Conservation (phyloP, 2,113 vertebrate species). For the Strix uralensis region DNA sequence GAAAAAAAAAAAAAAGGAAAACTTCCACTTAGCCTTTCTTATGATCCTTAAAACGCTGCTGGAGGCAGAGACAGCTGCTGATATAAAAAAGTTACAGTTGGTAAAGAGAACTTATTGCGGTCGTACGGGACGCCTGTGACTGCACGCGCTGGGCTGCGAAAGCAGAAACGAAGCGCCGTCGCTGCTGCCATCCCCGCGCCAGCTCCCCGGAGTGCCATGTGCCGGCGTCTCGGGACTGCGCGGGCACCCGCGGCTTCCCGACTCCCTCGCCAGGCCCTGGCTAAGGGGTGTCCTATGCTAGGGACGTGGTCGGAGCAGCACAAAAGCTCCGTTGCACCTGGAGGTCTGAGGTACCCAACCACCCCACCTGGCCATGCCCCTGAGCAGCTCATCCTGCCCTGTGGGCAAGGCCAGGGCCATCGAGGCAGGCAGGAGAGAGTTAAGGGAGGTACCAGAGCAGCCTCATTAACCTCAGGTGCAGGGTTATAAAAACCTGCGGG, state of each 20-base stretch:
- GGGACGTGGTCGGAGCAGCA: not conserved
- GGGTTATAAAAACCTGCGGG: not conserved
- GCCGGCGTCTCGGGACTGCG: not conserved
- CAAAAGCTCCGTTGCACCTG: not conserved
- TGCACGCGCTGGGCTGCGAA: not conserved
- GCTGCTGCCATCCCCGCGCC: rapidly evolving
- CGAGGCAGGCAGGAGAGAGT: not conserved
- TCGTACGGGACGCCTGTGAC: not conserved
- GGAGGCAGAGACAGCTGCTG: slow-evolving; percentile 43
- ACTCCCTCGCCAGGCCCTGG: rapidly evolving
- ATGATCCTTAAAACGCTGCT: slow-evolving; percentile 31
- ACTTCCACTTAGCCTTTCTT: slow-evolving; percentile 38
- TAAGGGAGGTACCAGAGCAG: not conserved
- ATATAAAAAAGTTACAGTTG: not conserved
- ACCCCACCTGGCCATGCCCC: not conserved
- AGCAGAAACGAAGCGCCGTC: not conserved
- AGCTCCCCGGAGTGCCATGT: rapidly evolving
- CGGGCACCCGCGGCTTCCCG: rapidly evolving
- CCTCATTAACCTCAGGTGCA: not conserved
- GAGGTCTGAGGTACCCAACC: too few relatives aligned
- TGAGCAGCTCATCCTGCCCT: not conserved
- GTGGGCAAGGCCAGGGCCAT: not conserved
- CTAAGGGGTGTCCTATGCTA: rapidly evolving
- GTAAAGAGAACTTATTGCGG: not conserved
- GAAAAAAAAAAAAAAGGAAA: not conserved